A percentile compares a stretch with the other conserved stretches of the same genome.
Evolutionary conservation across 2,113 vertebrate genomes (phyloP).

Genomic region (Xenus cinereus): DNA sequence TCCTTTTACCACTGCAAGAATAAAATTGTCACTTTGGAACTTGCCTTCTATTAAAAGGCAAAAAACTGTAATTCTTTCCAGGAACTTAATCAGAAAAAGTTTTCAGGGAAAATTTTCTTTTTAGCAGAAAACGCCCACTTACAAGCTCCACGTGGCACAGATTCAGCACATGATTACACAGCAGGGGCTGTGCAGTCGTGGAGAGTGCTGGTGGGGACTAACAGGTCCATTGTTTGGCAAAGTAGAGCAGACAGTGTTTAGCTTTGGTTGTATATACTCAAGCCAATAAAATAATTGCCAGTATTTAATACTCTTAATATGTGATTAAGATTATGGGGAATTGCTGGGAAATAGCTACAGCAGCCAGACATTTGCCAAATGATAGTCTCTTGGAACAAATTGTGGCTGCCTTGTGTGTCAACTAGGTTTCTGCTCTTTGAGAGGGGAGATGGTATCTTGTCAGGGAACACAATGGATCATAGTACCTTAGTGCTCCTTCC

Average conservation of each 20-base stretch:
- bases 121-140: neutral
- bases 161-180: neutral
- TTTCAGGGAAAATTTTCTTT: neutral
- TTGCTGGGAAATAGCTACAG: neutral
- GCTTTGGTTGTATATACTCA: neutral
- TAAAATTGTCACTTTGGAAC: neutral
- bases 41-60: neutral
- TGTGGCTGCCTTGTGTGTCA: neutral
- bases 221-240: neutral
- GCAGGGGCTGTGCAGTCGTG: neutral
- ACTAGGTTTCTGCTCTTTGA: neutral
- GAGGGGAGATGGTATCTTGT: neutral
- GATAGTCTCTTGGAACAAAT: neutral
- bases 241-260: neutral
- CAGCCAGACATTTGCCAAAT: neutral
- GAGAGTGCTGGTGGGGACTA: neutral
- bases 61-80: neutral
- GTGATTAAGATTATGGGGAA: neutral
- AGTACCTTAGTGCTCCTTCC: neutral
- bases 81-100: neutral
- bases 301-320: neutral
- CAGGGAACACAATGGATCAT: neutral
- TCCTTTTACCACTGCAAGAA: neutral
- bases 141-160: neutral
- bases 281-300: slow-evolving; percentile 28